phyloP scores from a whole-genome alignment of 2,888 invertebrate genomes.

The Caenorhabditis wallacei region DNA sequence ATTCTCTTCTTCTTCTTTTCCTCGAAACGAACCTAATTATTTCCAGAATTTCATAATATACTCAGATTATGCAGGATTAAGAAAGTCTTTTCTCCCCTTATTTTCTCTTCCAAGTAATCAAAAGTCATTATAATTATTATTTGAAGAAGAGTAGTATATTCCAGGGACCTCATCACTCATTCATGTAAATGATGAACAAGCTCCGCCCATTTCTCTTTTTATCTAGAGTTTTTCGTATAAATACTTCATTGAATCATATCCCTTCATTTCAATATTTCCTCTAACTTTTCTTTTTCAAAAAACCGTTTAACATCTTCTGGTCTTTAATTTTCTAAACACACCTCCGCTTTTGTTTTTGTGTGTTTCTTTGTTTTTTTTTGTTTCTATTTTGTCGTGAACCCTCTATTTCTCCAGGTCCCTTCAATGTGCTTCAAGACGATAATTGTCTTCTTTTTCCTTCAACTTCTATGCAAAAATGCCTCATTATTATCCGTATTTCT shows the following conservation, averaged over 20 bases:
- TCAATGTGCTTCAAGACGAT: slow-evolving; percentile 17
- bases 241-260: slow-evolving; percentile 10
- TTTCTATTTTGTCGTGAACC: slow-evolving; percentile 15
- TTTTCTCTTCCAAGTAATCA: slow-evolving; percentile 32
- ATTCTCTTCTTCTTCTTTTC: neutral
- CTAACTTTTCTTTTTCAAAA: neutral
- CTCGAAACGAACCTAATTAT: slow-evolving; percentile 48
- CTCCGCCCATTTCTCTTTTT: slow-evolving; percentile 15
- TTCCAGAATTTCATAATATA: slow-evolving; percentile 1
- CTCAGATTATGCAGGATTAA: slow-evolving; percentile 12
- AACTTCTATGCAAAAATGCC: slow-evolving; percentile 26
- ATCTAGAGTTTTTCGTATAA: slow-evolving; percentile 26
- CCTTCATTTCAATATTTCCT: slow-evolving; percentile 1
- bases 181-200: slow-evolving; percentile 54
- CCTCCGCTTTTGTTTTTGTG: slow-evolving; percentile 33
- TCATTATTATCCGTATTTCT: slow-evolving; percentile 29
- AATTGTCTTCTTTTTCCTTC: slow-evolving; percentile 21
- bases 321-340: slow-evolving; percentile 36
- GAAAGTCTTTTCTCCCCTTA: neutral
- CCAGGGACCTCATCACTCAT: slow-evolving; percentile 46
- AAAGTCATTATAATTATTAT: slow-evolving; percentile 51
- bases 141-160: neutral
- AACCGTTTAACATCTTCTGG: slow-evolving; percentile 1
- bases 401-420: slow-evolving; percentile 2
- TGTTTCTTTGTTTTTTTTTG: slow-evolving; percentile 26